Conservation (phyloP, 2,113 vertebrate species). For the Nycticryphes semicollaris region DNA sequence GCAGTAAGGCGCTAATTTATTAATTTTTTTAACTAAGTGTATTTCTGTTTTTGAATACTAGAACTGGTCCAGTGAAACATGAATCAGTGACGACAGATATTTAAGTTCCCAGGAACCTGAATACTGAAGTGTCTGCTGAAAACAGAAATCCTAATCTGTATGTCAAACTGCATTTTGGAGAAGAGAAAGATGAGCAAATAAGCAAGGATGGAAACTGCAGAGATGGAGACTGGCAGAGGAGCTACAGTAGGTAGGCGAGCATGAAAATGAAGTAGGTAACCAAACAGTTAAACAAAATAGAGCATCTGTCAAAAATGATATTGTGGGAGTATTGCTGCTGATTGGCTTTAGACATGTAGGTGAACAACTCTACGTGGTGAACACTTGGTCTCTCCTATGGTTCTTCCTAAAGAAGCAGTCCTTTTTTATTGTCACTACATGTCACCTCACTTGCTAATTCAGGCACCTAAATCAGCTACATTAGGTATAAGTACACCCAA, state of each 20-base stretch:
- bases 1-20: not conserved
- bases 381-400: not conserved
- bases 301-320: not conserved
- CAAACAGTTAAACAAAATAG: not conserved
- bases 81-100: not conserved
- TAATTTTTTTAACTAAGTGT: not conserved
- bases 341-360: not conserved
- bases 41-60: not conserved
- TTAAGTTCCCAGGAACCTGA: not conserved
- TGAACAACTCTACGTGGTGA: not conserved
- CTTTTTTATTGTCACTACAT: not conserved
- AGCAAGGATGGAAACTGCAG: not conserved
- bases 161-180: not conserved
- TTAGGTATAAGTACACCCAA: not conserved
- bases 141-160: not conserved
- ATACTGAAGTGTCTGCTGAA: not conserved
- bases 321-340: not conserved
- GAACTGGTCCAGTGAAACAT: not conserved
- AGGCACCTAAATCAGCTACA: not conserved
- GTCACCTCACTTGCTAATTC: accelerated
- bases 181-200: not conserved
- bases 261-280: not conserved
- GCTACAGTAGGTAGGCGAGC: not conserved
- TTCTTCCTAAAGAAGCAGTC: not conserved
- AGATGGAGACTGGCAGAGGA: not conserved